Base-by-base conservation (phyloP, 1,140 invertebrate species). In the Phymastichus coffea region DNA sequence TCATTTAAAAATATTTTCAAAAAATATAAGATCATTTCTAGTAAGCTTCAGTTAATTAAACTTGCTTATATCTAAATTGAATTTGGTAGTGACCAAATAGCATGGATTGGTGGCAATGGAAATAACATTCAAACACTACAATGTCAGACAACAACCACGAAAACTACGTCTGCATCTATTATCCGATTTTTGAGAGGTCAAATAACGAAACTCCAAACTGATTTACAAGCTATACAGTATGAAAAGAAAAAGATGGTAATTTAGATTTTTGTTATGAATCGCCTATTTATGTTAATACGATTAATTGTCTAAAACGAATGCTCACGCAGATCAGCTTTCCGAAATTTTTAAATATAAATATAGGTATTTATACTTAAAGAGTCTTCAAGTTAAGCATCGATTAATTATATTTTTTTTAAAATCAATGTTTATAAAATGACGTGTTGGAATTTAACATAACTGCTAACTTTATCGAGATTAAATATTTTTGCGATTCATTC, bases 141-240 rank as follows among this genome's bases (percentile, higher is more conserved):
- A n/a, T n/a, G n/a, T n/a, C n/a, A n/a, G 25, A 61, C 33, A 44
- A 52, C 14, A 26, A 30, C 23, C 23, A 25, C 12, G 30, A 44
- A 4, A 38, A 20, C 28, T 6, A 33, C 28, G 28, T 7, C 28
- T 6, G 28, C 28, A 33, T 7, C 70, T 4, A 70, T 75, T 28
- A 65, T 70, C 40, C 64, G 72, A 43, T 75, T 77, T 62, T 71
- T 81, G 1, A 73, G 76, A 65, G 61, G 73, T 4, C 82, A 82
- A 68, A 68, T 83, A 49, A 76, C 76, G 60, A 69, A 75, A 33
- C 54, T 81, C 23, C 70, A 78, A 49, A 65, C 69, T n/a, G 79
- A 82, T 46, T 44, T 78, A 6, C 64, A 76, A 46, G 63, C 65
- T 12, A 49, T 78, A 23, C 75, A 81, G 63, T 33, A 81, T 57